These are phyloP conservation scores for Eulacestoma nigropectus DNA, from an alignment of 2,113 vertebrate genomes.

Conservation along the genomic window DNA sequence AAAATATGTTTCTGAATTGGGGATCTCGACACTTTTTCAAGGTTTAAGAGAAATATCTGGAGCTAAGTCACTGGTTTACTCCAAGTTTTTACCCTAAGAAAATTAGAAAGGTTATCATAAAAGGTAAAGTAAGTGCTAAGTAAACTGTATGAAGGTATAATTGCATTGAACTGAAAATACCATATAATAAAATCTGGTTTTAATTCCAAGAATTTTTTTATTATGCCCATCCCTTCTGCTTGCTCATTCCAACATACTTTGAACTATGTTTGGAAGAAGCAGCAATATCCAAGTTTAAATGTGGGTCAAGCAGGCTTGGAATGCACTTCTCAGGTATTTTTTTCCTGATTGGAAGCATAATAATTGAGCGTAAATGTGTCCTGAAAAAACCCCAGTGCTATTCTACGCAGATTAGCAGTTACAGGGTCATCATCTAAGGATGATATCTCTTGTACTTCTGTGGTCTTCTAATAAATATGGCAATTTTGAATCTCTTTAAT, in stretches of 20 bases:
- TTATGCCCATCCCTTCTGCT: background rate
- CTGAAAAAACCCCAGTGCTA: background rate
- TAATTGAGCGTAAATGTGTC: background rate
- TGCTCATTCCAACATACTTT: background rate
- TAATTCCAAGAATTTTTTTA: background rate
- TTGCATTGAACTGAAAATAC: background rate
- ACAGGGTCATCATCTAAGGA: background rate
- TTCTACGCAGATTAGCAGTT: background rate
- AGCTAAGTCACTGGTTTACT: background rate
- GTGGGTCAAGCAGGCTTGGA: background rate
- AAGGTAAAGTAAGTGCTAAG: background rate
- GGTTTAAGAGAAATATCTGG: background rate
- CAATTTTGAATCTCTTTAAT: background rate
- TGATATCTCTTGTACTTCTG: background rate
- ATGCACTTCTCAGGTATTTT: background rate
- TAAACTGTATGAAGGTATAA: background rate
- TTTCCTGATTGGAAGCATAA: background rate
- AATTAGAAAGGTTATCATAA: background rate
- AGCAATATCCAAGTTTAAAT: background rate
- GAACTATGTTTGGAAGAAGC: background rate
- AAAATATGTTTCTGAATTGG: background rate
- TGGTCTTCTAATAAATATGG: background rate
- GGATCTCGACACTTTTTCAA: background rate
- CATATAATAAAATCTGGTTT: background rate
- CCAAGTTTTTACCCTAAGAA: background rate